Conservation (phyloP, 2,113 vertebrate genomes). For the Morone saxatilis region DNA sequence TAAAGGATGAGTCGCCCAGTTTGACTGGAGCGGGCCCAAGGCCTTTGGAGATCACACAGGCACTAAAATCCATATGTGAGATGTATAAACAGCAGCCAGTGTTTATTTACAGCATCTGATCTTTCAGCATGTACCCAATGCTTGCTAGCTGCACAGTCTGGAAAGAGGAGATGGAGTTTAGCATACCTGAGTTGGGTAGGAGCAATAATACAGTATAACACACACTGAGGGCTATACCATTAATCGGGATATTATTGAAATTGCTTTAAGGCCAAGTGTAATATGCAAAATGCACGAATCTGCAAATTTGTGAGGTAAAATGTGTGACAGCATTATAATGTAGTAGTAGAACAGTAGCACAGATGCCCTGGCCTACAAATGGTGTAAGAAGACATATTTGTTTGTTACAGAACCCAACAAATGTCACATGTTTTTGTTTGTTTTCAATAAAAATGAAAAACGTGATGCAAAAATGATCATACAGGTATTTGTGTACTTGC, state of each 20-base stretch:
- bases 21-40: slow-evolving; percentile 70
- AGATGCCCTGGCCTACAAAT: too few species aligned
- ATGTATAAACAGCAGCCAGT: slow-evolving; percentile 73
- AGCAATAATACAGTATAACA: slow-evolving; percentile 2
- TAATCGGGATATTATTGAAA: too few species aligned
- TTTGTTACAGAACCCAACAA: too few species aligned
- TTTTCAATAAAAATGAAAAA: too few species aligned
- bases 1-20: slow-evolving; percentile 85
- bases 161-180: slow-evolving; percentile 36
- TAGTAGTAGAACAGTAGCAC: too few species aligned
- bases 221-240: neutral
- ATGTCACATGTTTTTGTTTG: too few species aligned
- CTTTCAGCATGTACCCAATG: slow-evolving; percentile 47
- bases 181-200: slow-evolving; percentile 28
- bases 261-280: too few species aligned
- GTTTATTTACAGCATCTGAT: slow-evolving; percentile 77
- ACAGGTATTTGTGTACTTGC: neutral
- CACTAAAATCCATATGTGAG: slow-evolving; percentile 79
- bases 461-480: neutral
- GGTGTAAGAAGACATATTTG: too few species aligned
- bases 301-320: too few species aligned
- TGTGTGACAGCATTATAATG: too few species aligned
- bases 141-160: slow-evolving; percentile 31
- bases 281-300: too few species aligned
- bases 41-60: slow-evolving; percentile 76